Evolutionary conservation across 1,140 invertebrate species (phyloP).

Genomic region (Hesperophylax magnus): DNA sequence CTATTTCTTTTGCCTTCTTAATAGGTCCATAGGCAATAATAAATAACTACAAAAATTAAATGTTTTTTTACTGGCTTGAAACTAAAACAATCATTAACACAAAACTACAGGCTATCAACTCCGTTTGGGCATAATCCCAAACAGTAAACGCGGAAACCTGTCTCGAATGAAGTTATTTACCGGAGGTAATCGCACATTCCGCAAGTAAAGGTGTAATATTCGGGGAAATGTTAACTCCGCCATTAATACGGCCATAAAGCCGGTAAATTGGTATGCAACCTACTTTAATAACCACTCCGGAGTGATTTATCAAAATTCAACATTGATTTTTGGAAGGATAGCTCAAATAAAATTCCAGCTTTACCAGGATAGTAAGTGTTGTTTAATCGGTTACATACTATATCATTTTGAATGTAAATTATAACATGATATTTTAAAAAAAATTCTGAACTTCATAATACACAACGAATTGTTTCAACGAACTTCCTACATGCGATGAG

Average conservation of each 20-base stretch:
- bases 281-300: background rate
- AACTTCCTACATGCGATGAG: no score
- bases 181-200: background rate
- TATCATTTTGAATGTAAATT: background rate
- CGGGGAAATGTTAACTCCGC: background rate
- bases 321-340: background rate
- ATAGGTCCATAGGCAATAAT: no score
- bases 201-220: slow-evolving; percentile 7
- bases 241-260: slow-evolving; percentile 18
- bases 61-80: no score
- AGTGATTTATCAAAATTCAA: slow-evolving; percentile 19
- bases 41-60: no score
- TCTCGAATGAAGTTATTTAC: slow-evolving; percentile 25
- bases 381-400: background rate
- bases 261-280: slow-evolving; percentile 7
- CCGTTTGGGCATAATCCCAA: background rate
- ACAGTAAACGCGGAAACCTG: slow-evolving; percentile 7
- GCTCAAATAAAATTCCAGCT: background rate
- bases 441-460: no score
- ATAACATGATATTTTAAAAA: background rate
- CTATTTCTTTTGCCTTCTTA: no score
- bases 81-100: no score
- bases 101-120: background rate
- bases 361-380: background rate
- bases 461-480: no score